Conservation (phyloP, 2,797 vertebrate genomes). For the Molossus alvarezi region DNA sequence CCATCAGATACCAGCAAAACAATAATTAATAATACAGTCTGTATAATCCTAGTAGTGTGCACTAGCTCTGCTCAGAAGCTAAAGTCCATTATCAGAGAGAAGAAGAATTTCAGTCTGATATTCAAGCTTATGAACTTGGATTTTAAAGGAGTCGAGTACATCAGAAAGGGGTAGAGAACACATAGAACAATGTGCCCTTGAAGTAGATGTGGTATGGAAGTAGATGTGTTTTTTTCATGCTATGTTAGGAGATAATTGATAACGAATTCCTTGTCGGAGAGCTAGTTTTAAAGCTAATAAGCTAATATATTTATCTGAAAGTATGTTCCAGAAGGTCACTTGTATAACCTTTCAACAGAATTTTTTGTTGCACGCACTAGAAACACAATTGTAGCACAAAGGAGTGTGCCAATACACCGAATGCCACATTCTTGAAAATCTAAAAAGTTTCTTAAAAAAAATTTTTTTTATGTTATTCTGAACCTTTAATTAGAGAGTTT, state of each 20-base stretch:
- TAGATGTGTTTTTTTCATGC: background rate
- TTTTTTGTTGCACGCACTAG: background rate
- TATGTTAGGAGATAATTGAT: background rate
- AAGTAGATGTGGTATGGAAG: background rate
- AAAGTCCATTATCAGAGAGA: background rate
- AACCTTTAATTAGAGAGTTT: background rate
- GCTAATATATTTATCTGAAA: background rate
- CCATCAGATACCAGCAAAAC: background rate
- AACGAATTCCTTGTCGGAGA: background rate
- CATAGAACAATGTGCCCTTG: background rate
- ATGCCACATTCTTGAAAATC: background rate
- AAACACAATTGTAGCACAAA: background rate
- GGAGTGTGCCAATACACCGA: background rate
- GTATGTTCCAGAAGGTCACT: background rate
- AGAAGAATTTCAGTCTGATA: background rate
- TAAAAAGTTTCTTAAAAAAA: background rate
- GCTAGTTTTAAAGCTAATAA: background rate
- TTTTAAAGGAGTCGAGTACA: background rate
- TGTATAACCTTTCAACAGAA: background rate
- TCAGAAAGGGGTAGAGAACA: background rate
- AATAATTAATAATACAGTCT: background rate
- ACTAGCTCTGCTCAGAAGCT: background rate
- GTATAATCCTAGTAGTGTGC: background rate
- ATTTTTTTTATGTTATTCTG: background rate
- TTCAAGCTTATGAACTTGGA: background rate